These are phyloP conservation scores for Phaenicophaeus curvirostris DNA, from an alignment of 2,797 vertebrate genomes.

Conservation along the genomic window DNA sequence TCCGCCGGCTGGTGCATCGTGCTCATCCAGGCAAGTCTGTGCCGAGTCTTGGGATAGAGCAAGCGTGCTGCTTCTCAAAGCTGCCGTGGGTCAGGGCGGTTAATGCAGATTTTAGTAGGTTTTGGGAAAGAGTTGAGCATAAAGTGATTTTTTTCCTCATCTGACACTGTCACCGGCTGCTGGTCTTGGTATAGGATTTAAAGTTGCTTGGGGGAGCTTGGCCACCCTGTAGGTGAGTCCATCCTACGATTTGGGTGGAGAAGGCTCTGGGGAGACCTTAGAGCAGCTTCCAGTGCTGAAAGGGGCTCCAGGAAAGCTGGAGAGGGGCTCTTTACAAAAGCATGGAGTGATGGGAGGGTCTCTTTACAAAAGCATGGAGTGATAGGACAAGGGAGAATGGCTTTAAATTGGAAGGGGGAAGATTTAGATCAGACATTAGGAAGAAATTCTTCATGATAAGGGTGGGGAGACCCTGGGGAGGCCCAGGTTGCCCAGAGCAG, in stretches of 20 bases:
- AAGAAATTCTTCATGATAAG: no score
- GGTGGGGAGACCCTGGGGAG: no score
- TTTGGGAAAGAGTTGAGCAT: background rate
- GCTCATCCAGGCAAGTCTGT: background rate
- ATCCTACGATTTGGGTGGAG: background rate
- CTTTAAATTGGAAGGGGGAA: no score
- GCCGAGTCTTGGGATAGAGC: rapidly evolving
- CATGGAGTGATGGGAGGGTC: no score
- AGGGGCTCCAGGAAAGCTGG: no score
- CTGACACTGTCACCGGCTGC: background rate
- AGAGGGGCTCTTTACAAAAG: no score
- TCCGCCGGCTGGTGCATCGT: rapidly evolving
- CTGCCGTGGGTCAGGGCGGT: rapidly evolving
- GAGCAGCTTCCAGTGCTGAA: no score
- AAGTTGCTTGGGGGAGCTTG: background rate
- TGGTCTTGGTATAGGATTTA: background rate
- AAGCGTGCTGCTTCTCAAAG: rapidly evolving
- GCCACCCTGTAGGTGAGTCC: background rate
- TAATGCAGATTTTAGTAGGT: background rate
- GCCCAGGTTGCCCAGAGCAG: no score
- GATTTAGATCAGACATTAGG: no score
- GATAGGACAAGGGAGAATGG: no score
- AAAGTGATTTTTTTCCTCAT: background rate
- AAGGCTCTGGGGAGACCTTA: no score
- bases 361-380: no score